phyloP scores from a whole-genome alignment of 2,113 vertebrate genomes.

The Microtus ochrogaster region DNA sequence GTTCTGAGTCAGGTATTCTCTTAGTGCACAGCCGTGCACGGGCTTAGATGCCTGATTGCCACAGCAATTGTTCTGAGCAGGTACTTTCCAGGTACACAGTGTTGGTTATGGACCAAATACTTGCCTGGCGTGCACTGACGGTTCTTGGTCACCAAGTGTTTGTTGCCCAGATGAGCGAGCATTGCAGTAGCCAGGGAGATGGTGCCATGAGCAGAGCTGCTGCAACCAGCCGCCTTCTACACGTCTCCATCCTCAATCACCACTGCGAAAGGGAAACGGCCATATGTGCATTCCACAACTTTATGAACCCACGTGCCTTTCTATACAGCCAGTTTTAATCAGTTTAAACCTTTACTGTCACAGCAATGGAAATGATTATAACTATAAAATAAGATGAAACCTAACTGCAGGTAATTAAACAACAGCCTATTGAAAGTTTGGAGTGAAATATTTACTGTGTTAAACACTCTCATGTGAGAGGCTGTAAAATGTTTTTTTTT shows the following conservation, averaged over 20 bases:
- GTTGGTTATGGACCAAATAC: not conserved
- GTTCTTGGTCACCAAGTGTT: no score
- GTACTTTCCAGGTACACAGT: no score
- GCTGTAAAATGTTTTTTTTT: not conserved
- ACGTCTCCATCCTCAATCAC: fast-evolving
- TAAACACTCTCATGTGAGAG: not conserved
- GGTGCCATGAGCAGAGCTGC: fast-evolving
- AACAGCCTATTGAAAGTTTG: not conserved
- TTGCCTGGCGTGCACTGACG: not conserved
- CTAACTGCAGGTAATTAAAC: not conserved
- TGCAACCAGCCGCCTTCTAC: no score
- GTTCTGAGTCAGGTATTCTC: not conserved
- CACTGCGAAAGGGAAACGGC: fast-evolving
- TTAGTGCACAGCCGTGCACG: not conserved
- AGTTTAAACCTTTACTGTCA: not conserved
- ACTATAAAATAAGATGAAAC: not conserved
- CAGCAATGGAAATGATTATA: not conserved
- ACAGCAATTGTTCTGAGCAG: not conserved
- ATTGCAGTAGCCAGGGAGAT: fast-evolving
- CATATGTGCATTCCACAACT: not conserved
- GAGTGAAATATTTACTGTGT: not conserved
- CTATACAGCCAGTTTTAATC: not conserved
- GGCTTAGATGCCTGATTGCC: not conserved
- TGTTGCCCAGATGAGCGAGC: fast-evolving
- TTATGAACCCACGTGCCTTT: fast-evolving